Conservation (phyloP, 2,888 invertebrate species). For the Acrocyrtus sp. region DNA sequence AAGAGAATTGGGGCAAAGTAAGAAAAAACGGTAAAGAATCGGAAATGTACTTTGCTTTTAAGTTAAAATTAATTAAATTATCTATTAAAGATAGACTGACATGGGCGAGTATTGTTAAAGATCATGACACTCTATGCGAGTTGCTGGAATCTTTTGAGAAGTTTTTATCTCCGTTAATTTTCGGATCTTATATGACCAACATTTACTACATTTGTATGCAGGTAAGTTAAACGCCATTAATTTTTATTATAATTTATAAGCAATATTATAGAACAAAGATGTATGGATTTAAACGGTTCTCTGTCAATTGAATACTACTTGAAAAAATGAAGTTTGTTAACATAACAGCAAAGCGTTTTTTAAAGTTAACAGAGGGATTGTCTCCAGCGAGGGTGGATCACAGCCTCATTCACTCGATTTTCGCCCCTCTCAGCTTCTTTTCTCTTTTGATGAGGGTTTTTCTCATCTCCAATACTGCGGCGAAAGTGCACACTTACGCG, state of each 20-base stretch:
- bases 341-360: no score
- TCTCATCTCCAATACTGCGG: constrained; percentile 16
- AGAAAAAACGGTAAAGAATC: no score
- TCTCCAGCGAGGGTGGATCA: constrained; percentile 5
- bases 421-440: constrained; percentile 18
- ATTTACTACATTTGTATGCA: constrained; percentile 48
- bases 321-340: background rate
- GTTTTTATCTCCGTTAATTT: constrained; percentile 41
- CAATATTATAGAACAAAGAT: no score
- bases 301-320: no score
- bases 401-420: constrained; percentile 16
- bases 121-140: constrained; percentile 24
- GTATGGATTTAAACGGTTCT: no score
- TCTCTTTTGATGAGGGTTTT: constrained; percentile 23
- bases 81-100: constrained; percentile 23
- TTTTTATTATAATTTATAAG: background rate
- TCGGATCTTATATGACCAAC: constrained; percentile 43
- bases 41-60: background rate
- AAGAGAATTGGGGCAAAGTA: background rate
- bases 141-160: constrained; percentile 25
- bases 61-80: no score
- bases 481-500: constrained; percentile 32
- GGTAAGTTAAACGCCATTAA: constrained; percentile 5
- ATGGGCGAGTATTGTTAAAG: constrained; percentile 26
- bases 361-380: constrained; percentile 26